phyloP scores from a whole-genome alignment of 2,888 invertebrate species.

The Psylliodes chrysocephalus region DNA sequence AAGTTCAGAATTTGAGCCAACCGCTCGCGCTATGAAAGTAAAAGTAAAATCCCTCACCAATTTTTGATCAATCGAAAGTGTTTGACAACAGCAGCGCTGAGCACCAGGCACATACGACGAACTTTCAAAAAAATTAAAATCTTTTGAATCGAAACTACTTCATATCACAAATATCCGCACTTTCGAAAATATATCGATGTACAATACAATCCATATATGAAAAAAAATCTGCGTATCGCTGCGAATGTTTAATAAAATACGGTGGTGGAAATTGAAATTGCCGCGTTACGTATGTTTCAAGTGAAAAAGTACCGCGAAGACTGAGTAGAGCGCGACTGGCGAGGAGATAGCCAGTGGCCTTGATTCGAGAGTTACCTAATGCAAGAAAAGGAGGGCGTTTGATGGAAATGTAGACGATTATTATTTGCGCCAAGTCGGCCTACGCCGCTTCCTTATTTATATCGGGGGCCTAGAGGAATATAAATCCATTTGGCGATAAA shows the following conservation, averaged over 20 bases:
- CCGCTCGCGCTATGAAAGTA: background rate
- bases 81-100: too few species aligned
- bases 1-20: too few species aligned
- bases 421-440: background rate
- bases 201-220: too few species aligned
- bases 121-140: too few species aligned
- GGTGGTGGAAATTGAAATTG: too few species aligned
- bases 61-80: background rate
- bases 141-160: background rate
- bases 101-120: too few species aligned
- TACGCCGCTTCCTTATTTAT: background rate
- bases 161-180: constrained; percentile 1
- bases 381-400: constrained; percentile 22
- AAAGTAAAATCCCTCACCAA: constrained; percentile 1
- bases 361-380: constrained; percentile 21
- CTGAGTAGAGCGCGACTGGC: constrained; percentile 4
- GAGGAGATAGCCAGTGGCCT: constrained; percentile 19
- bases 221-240: too few species aligned
- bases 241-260: too few species aligned
- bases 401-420: constrained; percentile 2
- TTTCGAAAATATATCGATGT: too few species aligned
- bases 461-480: too few species aligned
- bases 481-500: background rate
- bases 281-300: too few species aligned
- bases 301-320: constrained; percentile 17